Evolutionary conservation across 1,140 invertebrate species (phyloP), one percentile per base, ranked within the genome.

Genomic region (Schlechtendalia chinensis): DNA sequence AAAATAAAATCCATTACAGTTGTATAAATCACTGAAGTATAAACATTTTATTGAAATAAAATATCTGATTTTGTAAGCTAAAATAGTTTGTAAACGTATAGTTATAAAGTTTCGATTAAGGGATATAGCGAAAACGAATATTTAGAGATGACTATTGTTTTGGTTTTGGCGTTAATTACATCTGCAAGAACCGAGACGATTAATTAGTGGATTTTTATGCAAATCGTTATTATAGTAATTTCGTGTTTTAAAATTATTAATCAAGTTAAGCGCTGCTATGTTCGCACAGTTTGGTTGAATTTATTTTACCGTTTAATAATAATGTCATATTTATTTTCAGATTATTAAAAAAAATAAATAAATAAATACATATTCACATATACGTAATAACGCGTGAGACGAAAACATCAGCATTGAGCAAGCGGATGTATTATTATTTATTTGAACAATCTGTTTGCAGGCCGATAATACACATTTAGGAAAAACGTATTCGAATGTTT

Each of bases 401-500:
- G 47, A 14, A 50, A 39, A 3, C 67, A 39, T 3, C 67, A 12
- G 29, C 1, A 50, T 5, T 24, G 50, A 0, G 24, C 11, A 8
- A 39, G 4, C 4, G 39, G 22, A 4, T 22, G 11, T 47, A 29
- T 47, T 61, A 29, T 32, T 19, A 29, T 79, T 53, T 79, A 79
- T 79, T 63, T 12, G 39, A 3, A 45, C 24, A 19, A 14, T 11
- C 75, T 47, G 75, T 79, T 79, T 59, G 39, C 24, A 12, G 8
- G 17, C 39, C 16, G 75, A 77, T 54, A 27, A 79, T 61, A 50
- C 16, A 5, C 47, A 17, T 45, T 29, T n/a, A n/a, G 14, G 39
- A 27, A 22, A 24, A 59, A 71, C 17, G 8, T 29, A 50, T 53
- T 47, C 22, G 74, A n/a, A 77, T 47, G 74, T 79, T 63, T 50